Evolutionary conservation across 2,113 vertebrate genomes (phyloP).

Genomic region (Eleginops maclovinus): DNA sequence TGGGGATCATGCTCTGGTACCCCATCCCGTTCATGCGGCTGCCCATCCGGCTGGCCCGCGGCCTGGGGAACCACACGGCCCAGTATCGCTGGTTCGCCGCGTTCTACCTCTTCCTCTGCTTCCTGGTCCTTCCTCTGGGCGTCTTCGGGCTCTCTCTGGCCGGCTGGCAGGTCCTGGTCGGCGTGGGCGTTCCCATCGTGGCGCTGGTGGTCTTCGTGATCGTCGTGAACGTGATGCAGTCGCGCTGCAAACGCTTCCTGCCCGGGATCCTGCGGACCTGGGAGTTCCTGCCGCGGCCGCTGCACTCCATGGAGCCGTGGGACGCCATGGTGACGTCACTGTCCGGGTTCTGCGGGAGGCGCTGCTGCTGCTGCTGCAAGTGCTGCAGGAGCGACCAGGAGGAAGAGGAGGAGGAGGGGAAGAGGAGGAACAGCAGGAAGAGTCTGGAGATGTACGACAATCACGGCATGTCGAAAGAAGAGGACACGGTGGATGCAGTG

Average conservation of each 20-base stretch:
- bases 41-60: constrained; percentile 90
- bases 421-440: constrained; percentile 58
- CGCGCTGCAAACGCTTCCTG: constrained; percentile 78
- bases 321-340: constrained; percentile 79
- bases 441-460: constrained; percentile 87
- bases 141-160: constrained; percentile 92
- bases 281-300: constrained; percentile 90
- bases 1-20: constrained; percentile 94
- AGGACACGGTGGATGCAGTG: constrained; percentile 10
- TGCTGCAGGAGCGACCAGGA: constrained; percentile 55
- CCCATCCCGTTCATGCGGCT: constrained; percentile 90
- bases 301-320: constrained; percentile 92
- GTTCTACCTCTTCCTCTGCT: constrained; percentile 90
- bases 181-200: constrained; percentile 87
- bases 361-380: constrained; percentile 86
- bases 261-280: constrained; percentile 86
- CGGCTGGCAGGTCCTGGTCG: constrained; percentile 91
- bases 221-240: constrained; percentile 88
- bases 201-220: constrained; percentile 78
- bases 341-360: constrained; percentile 75
- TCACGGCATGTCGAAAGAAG: constrained; percentile 72
- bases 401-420: constrained; percentile 27
- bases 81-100: constrained; percentile 95
- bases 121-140: constrained; percentile 87
- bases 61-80: constrained; percentile 88